Evolutionary conservation across 2,797 vertebrate species (phyloP), one percentile per base, ranked within the genome.

Genomic region (Columba guinea): DNA sequence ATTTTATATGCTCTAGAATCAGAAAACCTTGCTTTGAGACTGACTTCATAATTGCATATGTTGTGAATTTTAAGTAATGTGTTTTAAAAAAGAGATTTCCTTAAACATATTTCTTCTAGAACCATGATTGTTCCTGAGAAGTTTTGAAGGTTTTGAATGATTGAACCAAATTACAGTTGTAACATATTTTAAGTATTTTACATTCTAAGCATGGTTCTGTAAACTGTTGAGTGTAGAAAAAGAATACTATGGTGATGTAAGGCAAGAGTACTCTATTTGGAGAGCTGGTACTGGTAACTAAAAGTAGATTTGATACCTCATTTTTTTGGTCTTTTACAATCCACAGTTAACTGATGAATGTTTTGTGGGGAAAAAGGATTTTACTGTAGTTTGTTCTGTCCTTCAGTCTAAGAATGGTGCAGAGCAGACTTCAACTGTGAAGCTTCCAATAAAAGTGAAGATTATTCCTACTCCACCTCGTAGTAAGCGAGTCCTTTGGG

Each of bases 401-500:
- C 51, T 95, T 32, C 90, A 99, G 99, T 98, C 99, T 4, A 98
- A 99, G 96, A 98, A 97, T 46, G 98, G 98, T 30, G 98, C 98
- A 17, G 99, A 99, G 88, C 97, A 99, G 95, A 99, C 98, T 12
- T 99, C 99, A 65, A 99, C 98, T 0, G 98, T 99, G 95, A 99
- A 99, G 96, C 98, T 99, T 27, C 99, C 99, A 27, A 95, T 99
- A 89, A 99, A 99, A 97, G 99, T 99, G 96, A 99, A 99, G 98
- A 99, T 99, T 9, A 99, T 99, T 85, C 99, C 99, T 3, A 99
- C 99, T 32, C 99, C 99, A 6, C 99, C 99, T 20, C 99, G 99
- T 39, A 99, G 98, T 84, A 99, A 99, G 97, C 98, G 99, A 86
- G 98, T 99, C 53, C 98, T 99, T n/a, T 99, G 99, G 99, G 99